Base-by-base conservation (phyloP, 2,888 invertebrate species). In the Drosophila neoperkinsi region DNA sequence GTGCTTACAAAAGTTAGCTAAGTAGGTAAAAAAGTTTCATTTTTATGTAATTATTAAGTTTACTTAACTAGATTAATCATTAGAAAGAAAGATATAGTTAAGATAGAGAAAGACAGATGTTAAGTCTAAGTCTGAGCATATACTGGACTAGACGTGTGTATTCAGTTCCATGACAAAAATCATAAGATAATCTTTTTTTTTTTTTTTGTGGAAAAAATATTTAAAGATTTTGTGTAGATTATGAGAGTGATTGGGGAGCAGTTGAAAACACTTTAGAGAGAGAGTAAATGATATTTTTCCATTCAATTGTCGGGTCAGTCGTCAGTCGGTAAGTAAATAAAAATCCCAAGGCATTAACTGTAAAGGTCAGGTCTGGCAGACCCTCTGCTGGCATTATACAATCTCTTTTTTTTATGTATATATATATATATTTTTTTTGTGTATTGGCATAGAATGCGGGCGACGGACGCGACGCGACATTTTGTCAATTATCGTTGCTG, bases 1-100 rank as follows among this genome's bases (percentile, higher is more conserved):
- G 79, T 88, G 85, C 88, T 90, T 85, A 85, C 88, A 88, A 84
- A 74, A 73, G 88, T 88, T 84, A 71, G 74, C 81, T 77, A 77
- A 78, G 63, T 80, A 55, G 61, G 30, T 74, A 78, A 73, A 59
- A 38, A 46, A 49, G 56, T 63, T 71, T 38, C 28, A 58, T 70
- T 63, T 74, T 55, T 41, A 62, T 74, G 65, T 70, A 57, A 62
- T 53, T 69, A 66, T 60, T 72, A 57, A 61, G 43, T 74, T 63
- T 60, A 73, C 90, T 85, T 90, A 90, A 90, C 85, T 90, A 85
- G 61, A 74, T 30, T 89, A 81, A 69, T 84, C 58, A 72, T 86
- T 88, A 84, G 50, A 68, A 61, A 80, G 58, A 60, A 60, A 81
- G 63, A 74, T 66, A 74, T 51, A 78, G 79, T 69, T 71, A 69